phyloP scores from a whole-genome alignment of 2,888 invertebrate genomes.

The Ormyrus rosae region DNA sequence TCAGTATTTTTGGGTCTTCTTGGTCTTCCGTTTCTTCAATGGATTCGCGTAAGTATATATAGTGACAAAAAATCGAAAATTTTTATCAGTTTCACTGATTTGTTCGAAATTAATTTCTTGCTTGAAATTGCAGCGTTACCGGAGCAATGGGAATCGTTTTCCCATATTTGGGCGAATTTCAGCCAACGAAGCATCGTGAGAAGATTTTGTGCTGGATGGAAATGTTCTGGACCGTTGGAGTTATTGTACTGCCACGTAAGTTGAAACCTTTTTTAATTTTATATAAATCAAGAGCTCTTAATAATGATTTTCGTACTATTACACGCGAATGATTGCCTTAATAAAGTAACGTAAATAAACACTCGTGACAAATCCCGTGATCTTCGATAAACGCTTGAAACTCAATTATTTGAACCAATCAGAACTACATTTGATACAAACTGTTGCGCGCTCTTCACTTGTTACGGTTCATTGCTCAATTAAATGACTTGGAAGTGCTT shows the following conservation, averaged over 20 bases:
- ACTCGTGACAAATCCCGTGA: too few species aligned
- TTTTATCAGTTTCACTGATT: too few species aligned
- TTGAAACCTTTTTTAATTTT: constrained; percentile 30
- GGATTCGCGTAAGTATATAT: constrained; percentile 85
- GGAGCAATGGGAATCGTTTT: constrained; percentile 91
- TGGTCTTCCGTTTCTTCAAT: constrained; percentile 85
- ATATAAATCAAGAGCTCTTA: too few species aligned
- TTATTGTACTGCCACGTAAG: constrained; percentile 85
- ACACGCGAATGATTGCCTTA: too few species aligned
- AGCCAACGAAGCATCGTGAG: constrained; percentile 87
- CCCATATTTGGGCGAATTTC: constrained; percentile 89
- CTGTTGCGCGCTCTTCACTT: background rate
- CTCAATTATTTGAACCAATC: too few species aligned
- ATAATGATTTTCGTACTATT: too few species aligned
- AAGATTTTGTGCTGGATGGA: constrained; percentile 91
- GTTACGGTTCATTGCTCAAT: background rate
- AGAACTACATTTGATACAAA: background rate
- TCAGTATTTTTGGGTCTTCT: constrained; percentile 84
- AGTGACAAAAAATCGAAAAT: too few species aligned
- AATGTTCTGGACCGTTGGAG: constrained; percentile 89
- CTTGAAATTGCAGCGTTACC: constrained; percentile 80
- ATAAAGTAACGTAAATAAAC: too few species aligned
- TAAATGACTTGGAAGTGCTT: background rate
- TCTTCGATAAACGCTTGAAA: too few species aligned
- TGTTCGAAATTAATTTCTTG: too few species aligned